Evolutionary conservation across 35 echinoderm and acorn worm species (phyloP).

Genomic region (Ophiothrix spiculata): DNA sequence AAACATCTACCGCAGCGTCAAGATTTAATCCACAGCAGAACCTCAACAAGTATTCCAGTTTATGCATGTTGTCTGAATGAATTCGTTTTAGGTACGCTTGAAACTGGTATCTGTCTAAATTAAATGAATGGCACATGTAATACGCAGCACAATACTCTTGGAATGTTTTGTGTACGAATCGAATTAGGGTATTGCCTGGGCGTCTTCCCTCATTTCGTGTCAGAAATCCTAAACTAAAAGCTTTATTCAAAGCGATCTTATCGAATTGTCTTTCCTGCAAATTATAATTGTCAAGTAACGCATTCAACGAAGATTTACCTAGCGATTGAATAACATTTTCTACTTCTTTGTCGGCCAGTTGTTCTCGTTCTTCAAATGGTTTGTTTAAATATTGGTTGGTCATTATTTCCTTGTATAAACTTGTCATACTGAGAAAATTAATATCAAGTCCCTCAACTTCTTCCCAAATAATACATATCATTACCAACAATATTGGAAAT

Average conservation of each 20-base stretch:
- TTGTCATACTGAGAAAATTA: neutral
- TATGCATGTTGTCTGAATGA: neutral
- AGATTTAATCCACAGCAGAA: slow-evolving; percentile 7
- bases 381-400: neutral
- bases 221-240: no score
- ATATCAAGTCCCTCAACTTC: neutral
- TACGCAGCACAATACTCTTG: slow-evolving; percentile 3
- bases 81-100: neutral
- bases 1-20: neutral
- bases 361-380: neutral
- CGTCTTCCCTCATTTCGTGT: no score
- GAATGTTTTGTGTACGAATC: no score
- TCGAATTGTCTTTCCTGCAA: no score
- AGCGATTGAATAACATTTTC: no score
- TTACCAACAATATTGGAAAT: neutral
- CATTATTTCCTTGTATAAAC: neutral
- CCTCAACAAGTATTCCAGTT: neutral
- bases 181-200: no score
- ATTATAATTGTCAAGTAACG: no score
- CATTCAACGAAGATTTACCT: no score
- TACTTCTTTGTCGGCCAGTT: no score
- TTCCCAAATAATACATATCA: no score
- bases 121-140: neutral
- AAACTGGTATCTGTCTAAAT: neutral
- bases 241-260: no score